Evolutionary conservation across 1,140 invertebrate genomes (phyloP), one percentile per base, ranked within the genome.

Genomic region (Adoxophyes honmai): DNA sequence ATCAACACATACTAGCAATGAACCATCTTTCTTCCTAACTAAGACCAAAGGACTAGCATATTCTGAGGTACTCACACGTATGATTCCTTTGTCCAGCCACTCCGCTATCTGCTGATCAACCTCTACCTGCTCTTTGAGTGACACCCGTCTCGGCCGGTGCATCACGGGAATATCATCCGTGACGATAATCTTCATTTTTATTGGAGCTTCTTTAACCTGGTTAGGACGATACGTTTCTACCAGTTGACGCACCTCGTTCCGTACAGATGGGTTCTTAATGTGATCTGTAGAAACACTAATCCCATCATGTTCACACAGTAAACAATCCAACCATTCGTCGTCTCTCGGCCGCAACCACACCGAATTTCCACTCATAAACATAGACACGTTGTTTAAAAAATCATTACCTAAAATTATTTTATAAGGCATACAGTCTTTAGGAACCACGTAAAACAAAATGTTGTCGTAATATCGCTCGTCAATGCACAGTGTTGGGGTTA

Each of bases 1-100:
- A 64, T 92, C 90, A 0, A 91, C 63, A 71, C 90, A 92, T 8
- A 91, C 75, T 36, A 91, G 44, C 9, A 66, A 53, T 0, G 66
- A 62, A 5, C 79, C 78, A 65, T 89, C 86, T 70, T 90, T 90
- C 58, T 92, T 92, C 16, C 54, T 67, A 5, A 88, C 85, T 8
- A 91, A 55, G 0, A 91, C 79, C 0, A 91, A 62, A 0, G 88
- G 88, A 52, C 79, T 81, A 8, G 78, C 67, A 76, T 86, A 91
- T 16, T 78, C 79, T 13, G 75, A 80, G 16, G 60, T 56, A 42
- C 68, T 75, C 42, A 63, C 57, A 21, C 57, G 48, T 36, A 85
- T 75, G 11, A 84, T 69, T 21, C 62, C 67, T 36, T 75, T 38
- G 1, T 59, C 15, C 18, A 81, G 48, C 69, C 77, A 81, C 28